A percentile compares a stretch with the other conserved stretches of the same genome.
Evolutionary conservation across 2,888 invertebrate genomes (phyloP).

Genomic region (Spodoptera littoralis): DNA sequence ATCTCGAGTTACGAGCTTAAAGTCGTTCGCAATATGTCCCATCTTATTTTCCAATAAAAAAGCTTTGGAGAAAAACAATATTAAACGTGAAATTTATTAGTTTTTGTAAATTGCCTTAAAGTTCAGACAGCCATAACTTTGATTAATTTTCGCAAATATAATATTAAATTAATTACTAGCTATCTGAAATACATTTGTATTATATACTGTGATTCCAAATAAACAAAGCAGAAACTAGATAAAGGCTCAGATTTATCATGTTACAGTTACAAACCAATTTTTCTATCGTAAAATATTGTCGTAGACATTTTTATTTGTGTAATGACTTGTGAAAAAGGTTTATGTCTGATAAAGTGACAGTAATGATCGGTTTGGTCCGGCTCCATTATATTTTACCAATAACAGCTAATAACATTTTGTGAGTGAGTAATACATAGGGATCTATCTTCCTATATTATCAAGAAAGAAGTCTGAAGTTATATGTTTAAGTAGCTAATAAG

Average conservation of each 20-base stretch:
- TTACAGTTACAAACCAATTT: too few species aligned
- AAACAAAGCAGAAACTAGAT: slow-evolving; percentile 1
- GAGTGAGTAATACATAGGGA: too few species aligned
- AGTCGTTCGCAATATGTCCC: slow-evolving; percentile 35
- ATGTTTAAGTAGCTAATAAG: too few species aligned
- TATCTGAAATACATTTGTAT: neutral
- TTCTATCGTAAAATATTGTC: neutral
- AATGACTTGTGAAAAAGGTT: slow-evolving; percentile 2
- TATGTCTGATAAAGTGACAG: slow-evolving; percentile 1
- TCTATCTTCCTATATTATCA: too few species aligned
- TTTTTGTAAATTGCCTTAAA: slow-evolving; percentile 12
- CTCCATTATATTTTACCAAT: slow-evolving; percentile 3
- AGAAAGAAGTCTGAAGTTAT: too few species aligned
- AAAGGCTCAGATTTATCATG: too few species aligned
- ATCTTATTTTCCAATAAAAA: slow-evolving; percentile 44
- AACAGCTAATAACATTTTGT: neutral
- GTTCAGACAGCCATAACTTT: slow-evolving; percentile 9
- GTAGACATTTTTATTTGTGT: slow-evolving; percentile 7
- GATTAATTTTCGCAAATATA: slow-evolving; percentile 20
- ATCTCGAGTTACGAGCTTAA: slow-evolving; percentile 41
- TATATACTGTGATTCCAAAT: neutral
- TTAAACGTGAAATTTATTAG: slow-evolving; percentile 6
- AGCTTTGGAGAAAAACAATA: slow-evolving; percentile 13
- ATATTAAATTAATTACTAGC: slow-evolving; percentile 4
- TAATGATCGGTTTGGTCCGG: slow-evolving; percentile 1